Percentiles rank a stretch among this genome's conserved stretches.
These are phyloP conservation scores for Meda fulgida DNA, from an alignment of 2,797 vertebrate species.

Conservation along the genomic window DNA sequence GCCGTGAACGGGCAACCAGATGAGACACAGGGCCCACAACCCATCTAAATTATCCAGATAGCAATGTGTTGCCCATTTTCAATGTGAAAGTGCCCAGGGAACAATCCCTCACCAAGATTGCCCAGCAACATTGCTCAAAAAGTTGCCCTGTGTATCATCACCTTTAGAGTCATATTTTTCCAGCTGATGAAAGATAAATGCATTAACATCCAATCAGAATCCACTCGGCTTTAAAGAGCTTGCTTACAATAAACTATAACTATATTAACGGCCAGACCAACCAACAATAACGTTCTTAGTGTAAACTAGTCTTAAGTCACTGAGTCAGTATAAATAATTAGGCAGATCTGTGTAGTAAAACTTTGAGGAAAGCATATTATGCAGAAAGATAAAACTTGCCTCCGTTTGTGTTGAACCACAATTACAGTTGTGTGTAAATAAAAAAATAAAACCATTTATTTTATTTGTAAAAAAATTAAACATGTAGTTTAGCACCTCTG, in stretches of 20 bases:
- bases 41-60: too few relatives aligned
- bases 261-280: too few relatives aligned
- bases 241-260: too few relatives aligned
- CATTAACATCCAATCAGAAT: not conserved
- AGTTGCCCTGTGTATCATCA: too few relatives aligned
- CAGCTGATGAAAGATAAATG: not conserved
- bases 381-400: not conserved
- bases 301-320: not conserved
- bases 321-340: slow-evolving; percentile 20
- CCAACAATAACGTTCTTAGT: too few relatives aligned
- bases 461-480: not conserved
- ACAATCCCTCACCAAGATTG: too few relatives aligned
- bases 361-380: slow-evolving; percentile 13
- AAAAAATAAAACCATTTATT: not conserved
- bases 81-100: too few relatives aligned
- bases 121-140: too few relatives aligned
- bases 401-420: not conserved
- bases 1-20: too few relatives aligned
- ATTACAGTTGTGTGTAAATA: not conserved
- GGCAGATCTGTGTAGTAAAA: slow-evolving; percentile 31
- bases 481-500: slow-evolving; percentile 38
- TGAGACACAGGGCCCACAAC: too few relatives aligned
- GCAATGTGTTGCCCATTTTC: too few relatives aligned
- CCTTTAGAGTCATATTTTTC: not conserved
- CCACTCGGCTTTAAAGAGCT: not conserved